Evolutionary conservation across 2,888 invertebrate genomes (phyloP).

Genomic region (Brenthis hecate): DNA sequence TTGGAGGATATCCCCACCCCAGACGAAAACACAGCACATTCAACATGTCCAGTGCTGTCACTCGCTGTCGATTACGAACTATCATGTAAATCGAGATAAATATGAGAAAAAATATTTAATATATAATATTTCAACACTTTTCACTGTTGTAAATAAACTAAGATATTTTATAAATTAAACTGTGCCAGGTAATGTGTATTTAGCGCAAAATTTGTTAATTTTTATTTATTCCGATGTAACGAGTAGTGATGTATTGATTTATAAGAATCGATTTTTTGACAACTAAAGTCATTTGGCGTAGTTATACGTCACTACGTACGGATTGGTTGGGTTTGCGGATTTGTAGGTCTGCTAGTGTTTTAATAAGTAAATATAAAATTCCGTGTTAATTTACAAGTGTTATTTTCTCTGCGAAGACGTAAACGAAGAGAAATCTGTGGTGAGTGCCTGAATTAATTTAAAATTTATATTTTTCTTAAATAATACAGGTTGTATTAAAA

Average conservation of each 20-base stretch:
- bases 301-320: slow-evolving; percentile 51
- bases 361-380: slow-evolving; percentile 63
- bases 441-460: slow-evolving; percentile 24
- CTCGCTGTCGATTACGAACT: slow-evolving; percentile 5
- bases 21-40: slow-evolving; percentile 59
- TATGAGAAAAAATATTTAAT: slow-evolving; percentile 11
- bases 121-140: background rate
- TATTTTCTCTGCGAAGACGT: slow-evolving; percentile 52
- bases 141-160: background rate
- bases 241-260: background rate
- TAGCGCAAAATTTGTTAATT: too few relatives aligned
- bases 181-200: too few relatives aligned
- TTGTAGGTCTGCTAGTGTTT: slow-evolving; percentile 62
- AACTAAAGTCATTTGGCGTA: slow-evolving; percentile 11
- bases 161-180: background rate
- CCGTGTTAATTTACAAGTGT: slow-evolving; percentile 76
- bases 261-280: slow-evolving; percentile 39
- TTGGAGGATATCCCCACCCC: slow-evolving; percentile 66
- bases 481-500: slow-evolving; percentile 27
- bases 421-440: slow-evolving; percentile 36
- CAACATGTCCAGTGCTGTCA: slow-evolving; percentile 43
- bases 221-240: background rate
- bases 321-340: slow-evolving; percentile 51
- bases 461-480: slow-evolving; percentile 2
- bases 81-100: background rate